These are phyloP conservation scores for Camponotus floridanus DNA, from an alignment of 1,140 invertebrate species.

Conservation along the genomic window DNA sequence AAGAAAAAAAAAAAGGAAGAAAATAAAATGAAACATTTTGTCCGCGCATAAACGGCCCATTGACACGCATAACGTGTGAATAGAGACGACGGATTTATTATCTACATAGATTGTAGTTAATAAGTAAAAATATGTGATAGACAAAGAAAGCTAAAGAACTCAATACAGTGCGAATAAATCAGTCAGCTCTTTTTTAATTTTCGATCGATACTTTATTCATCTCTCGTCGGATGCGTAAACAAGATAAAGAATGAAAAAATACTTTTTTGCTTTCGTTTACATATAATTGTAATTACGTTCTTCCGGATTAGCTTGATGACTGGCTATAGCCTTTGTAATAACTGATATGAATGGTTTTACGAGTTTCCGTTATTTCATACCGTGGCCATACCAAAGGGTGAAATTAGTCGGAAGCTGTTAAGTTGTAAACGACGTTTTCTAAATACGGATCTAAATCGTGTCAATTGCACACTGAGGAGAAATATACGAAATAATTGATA, in stretches of 20 bases:
- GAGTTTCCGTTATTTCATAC: conserved; percentile 61
- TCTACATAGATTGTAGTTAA: conserved; percentile 1
- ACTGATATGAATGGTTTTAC: conserved; percentile 74
- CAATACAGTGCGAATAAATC: not conserved
- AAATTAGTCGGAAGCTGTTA: conserved; percentile 69
- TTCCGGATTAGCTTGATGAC: conserved; percentile 56
- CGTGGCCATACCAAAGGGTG: not conserved
- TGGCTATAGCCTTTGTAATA: conserved; percentile 68
- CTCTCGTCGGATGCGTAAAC: not conserved
- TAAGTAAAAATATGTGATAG: conserved; percentile 32
- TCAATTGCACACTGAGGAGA: conserved; percentile 25
- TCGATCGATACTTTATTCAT: not conserved
- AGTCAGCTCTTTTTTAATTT: conserved; percentile 37
- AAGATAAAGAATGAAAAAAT: conserved; percentile 12
- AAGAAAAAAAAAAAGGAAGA: not conserved
- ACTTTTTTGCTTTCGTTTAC: conserved; percentile 59
- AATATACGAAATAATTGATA: conserved; percentile 70
- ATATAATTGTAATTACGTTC: conserved; percentile 66
- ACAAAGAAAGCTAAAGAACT: not conserved
- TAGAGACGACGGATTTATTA: conserved; percentile 16
- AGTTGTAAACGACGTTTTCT: conserved; percentile 58
- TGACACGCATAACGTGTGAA: conserved; percentile 33
- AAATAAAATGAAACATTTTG: conserved; percentile 18
- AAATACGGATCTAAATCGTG: not conserved
- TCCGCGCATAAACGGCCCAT: conserved; percentile 1